Conservation (phyloP, 2,113 vertebrate species). For the Dendrocopos noguchii region DNA sequence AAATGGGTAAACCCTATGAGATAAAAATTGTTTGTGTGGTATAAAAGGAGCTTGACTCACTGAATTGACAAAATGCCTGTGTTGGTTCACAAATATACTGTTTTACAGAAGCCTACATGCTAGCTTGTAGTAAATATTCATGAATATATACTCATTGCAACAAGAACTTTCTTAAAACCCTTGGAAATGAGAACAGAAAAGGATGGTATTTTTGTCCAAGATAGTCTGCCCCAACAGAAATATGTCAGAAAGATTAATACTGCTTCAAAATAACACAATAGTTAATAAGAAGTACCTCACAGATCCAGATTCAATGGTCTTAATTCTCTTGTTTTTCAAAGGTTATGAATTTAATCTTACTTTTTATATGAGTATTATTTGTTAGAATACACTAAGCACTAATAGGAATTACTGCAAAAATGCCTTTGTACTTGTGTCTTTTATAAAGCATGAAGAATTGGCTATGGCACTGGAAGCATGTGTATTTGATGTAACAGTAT, state of each 20-base stretch:
- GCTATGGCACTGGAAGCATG: neutral
- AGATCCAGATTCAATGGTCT: neutral
- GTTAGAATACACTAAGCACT: neutral
- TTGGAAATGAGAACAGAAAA: neutral
- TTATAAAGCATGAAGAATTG: neutral
- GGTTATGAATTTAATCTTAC: neutral
- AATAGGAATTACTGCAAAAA: constrained; percentile 5
- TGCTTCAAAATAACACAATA: neutral
- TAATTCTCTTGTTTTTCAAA: neutral
- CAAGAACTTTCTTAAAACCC: neutral
- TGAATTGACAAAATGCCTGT: neutral
- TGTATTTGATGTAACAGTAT: neutral
- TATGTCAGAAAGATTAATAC: neutral
- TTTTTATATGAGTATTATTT: neutral
- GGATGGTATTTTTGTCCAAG: neutral
- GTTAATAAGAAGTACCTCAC: neutral
- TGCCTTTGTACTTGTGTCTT: neutral
- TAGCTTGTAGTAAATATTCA: neutral
- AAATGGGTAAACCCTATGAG: neutral
- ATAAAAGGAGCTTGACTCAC: neutral
- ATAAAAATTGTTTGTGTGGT: neutral
- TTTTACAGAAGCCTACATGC: neutral
- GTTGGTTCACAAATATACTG: neutral
- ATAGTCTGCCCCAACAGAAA: neutral
- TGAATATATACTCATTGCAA: neutral